Conservation (phyloP, 2,113 vertebrate genomes). For the Chitala chitala region DNA sequence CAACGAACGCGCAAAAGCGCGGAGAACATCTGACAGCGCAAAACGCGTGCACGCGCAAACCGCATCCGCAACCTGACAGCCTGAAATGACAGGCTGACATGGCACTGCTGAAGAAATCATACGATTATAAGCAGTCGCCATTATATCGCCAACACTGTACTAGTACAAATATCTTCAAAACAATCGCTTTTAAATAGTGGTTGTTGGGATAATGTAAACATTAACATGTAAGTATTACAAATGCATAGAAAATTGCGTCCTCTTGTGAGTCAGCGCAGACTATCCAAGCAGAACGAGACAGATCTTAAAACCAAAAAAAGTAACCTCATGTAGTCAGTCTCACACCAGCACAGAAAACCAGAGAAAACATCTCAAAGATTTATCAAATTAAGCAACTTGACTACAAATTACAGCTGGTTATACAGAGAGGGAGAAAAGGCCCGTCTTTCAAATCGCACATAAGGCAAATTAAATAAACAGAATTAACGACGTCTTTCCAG, state of each 20-base stretch:
- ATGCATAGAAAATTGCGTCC: too few species aligned
- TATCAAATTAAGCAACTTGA: slow-evolving; percentile 10
- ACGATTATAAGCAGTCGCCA: too few species aligned
- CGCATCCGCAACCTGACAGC: neutral
- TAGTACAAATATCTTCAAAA: too few species aligned
- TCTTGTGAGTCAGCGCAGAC: neutral
- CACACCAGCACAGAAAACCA: slow-evolving; percentile 5
- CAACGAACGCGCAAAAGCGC: neutral
- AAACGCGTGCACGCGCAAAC: neutral
- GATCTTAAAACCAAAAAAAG: neutral
- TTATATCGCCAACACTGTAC: too few species aligned
- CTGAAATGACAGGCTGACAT: neutral
- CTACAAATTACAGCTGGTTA: slow-evolving; percentile 18
- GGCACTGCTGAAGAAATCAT: neutral
- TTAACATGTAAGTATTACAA: too few species aligned
- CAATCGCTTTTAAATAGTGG: neutral
- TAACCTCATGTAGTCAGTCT: slow-evolving; percentile 6
- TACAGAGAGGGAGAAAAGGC: neutral
- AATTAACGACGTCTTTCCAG: slow-evolving; percentile 1
- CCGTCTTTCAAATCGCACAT: slow-evolving; percentile 1
- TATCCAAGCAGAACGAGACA: neutral
- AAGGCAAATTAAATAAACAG: slow-evolving; percentile 16
- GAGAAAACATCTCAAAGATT: slow-evolving; percentile 17
- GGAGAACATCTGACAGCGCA: neutral
- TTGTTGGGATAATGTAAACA: too few species aligned